A percentile compares a stretch with the other conserved stretches of the same genome.
Conservation (phyloP, 2,888 invertebrate species). For the Galeruca laticollis region DNA sequence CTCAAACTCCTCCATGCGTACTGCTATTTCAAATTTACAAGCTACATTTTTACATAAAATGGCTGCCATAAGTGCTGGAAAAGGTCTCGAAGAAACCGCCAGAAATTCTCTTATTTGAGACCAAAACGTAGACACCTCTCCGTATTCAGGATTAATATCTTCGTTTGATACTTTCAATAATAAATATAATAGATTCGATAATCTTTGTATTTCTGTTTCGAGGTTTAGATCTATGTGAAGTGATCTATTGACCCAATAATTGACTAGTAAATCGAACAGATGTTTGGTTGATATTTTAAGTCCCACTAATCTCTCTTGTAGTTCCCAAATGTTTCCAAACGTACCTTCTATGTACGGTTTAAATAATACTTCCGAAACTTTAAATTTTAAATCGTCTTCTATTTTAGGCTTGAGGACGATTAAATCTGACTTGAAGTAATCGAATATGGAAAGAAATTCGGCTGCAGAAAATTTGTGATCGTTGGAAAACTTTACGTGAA, state of each 20-base stretch:
- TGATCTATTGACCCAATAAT: slow-evolving; percentile 78
- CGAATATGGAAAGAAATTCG: slow-evolving; percentile 72
- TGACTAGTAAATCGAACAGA: slow-evolving; percentile 78
- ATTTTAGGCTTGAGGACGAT: slow-evolving; percentile 65
- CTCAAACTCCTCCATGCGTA: slow-evolving; percentile 58
- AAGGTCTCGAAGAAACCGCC: slow-evolving; percentile 79
- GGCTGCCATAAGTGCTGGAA: slow-evolving; percentile 84
- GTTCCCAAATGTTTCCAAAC: slow-evolving; percentile 49
- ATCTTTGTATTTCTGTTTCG: slow-evolving; percentile 75
- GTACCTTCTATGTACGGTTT: slow-evolving; percentile 56
- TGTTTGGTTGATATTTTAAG: slow-evolving; percentile 73
- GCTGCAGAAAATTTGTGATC: slow-evolving; percentile 67
- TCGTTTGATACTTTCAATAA: slow-evolving; percentile 74
- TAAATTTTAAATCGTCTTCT: slow-evolving; percentile 63
- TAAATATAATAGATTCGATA: slow-evolving; percentile 74
- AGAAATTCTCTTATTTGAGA: slow-evolving; percentile 79
- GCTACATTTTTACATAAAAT: slow-evolving; percentile 85
- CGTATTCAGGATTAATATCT: slow-evolving; percentile 73
- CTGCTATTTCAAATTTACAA: slow-evolving; percentile 67
- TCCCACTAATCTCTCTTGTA: slow-evolving; percentile 52
- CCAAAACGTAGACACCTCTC: slow-evolving; percentile 86
- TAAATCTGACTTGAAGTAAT: slow-evolving; percentile 57
- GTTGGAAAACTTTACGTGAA: slow-evolving; percentile 69
- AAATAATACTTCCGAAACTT: slow-evolving; percentile 63
- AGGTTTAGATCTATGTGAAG: slow-evolving; percentile 66